Percentiles rank a stretch among this genome's conserved stretches.
Evolutionary conservation across 2,797 vertebrate species (phyloP).

Genomic region (Sebastes flavidus): DNA sequence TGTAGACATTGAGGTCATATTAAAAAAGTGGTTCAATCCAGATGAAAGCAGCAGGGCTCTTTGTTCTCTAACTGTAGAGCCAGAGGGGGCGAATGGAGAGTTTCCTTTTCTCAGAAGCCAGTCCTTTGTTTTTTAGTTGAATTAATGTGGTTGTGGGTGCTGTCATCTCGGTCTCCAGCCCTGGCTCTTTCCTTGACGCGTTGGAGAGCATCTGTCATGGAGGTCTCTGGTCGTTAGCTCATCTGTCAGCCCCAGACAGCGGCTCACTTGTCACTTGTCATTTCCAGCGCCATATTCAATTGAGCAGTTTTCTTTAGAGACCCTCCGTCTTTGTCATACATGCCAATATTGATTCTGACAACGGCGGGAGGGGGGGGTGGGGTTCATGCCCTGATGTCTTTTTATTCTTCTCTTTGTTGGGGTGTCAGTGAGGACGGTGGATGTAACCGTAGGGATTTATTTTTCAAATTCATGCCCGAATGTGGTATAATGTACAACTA

Average conservation of each 20-base stretch:
- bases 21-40: background rate
- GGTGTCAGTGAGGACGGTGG: conserved; percentile 20
- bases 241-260: conserved; percentile 77
- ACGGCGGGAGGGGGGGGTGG: background rate
- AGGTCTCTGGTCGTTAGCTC: conserved; percentile 78
- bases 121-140: conserved; percentile 48
- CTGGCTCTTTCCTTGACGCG: conserved; percentile 51
- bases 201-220: conserved; percentile 76
- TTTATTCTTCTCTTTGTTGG: conserved; percentile 32
- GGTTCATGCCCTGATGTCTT: conserved; percentile 34
- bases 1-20: background rate
- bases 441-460: background rate
- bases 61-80: conserved; percentile 35
- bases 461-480: conserved; percentile 14
- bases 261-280: conserved; percentile 79
- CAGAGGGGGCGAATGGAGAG: background rate
- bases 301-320: conserved; percentile 71
- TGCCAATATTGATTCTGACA: conserved; percentile 80
- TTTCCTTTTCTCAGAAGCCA: conserved; percentile 18
- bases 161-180: conserved; percentile 51
- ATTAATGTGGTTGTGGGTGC: conserved; percentile 57
- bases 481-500: conserved; percentile 10
- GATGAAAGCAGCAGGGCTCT: conserved; percentile 12
- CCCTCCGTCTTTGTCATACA: conserved; percentile 75
- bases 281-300: conserved; percentile 70